Base-by-base conservation (phyloP, 2,888 invertebrate genomes). In the Deroplatys truncata region DNA sequence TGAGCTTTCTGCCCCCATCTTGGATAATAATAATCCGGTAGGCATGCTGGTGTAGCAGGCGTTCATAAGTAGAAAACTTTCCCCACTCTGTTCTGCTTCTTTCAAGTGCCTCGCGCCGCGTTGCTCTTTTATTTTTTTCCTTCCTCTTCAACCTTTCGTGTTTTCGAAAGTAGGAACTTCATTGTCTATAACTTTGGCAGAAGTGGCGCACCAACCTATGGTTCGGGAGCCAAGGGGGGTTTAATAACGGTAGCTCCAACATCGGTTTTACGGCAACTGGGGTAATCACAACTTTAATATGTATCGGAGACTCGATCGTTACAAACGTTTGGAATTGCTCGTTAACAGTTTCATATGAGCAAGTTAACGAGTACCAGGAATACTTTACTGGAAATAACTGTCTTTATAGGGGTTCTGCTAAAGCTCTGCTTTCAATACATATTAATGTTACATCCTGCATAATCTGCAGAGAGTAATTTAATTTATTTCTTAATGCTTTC, bases 51-150 rank as follows among this genome's bases (percentile, higher is more conserved):
- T 85, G 85, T 49, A 85, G 28, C 85, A 85, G 49, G 28, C 85
- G 25, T 43, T 85, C 85, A 49, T 85, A 85, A 85, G 85, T 85
- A 28, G 49, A 43, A 85, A 85, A 85, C 56, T 85, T 85, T 85
- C 28, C 43, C 56, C 31, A 85, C 85, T 49, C 43, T 28, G 28
- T 49, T 85, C n/a, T 85, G 28, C 85, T 85, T 85, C 29, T 85
- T 85, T 85, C 49, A 85, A 85, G 85, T 43, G 28, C 49, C 85
- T n/a, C 56, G 56, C 56, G 56, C 56, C 56, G 56, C 56, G 56
- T 16, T 72, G 25, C 20, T 72, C 56, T 72, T 72, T 72, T 72
- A 72, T 72, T 72, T 72, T 72, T 72, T 72, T 20, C 56, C 56
- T 72, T 72, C 56, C 56, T 25, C 56, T 72, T 72, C 56, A 72